Evolutionary conservation across 2,797 vertebrate genomes (phyloP), one percentile per base, ranked within the genome.

Genomic region (Platyrinchus mystaceus): DNA sequence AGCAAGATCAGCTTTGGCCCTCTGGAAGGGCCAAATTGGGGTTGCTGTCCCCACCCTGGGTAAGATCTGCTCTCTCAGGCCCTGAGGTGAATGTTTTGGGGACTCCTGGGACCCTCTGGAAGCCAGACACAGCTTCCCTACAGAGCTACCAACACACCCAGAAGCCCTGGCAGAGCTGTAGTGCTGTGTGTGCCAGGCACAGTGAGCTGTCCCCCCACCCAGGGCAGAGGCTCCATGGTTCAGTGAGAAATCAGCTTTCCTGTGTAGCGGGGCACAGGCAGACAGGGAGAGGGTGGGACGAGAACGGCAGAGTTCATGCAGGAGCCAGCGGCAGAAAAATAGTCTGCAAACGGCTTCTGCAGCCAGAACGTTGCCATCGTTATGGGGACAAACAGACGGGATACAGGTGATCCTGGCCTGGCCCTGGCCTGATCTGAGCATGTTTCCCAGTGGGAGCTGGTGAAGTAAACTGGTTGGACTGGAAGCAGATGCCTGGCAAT

Each of bases 271-370:
- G 96, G 91, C 95, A 93, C 76, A 34, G 89, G 92, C 90, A 83
- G 95, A 87, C 26, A 27, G 84, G 79, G 83, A 96, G 95, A 95
- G 96, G 93, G 96, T 96, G 96, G 96, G 95, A 96, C 76, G 2
- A 15, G 89, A 95, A 71, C 76, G 0, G 76, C 84, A 52, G 85
- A 94, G 95, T 93, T 94, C 93, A 90, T 7, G 73, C 46, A 64
- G 80, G 94, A 96, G 95, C 95, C 95, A 96, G 67, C 34, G 2
- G 90, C 44, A 93, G 95, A 94, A 95, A 94, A 94, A 88, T 1
- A 84, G 76, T 32, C 93, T 56, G 79, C 0, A 1, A 83, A 53
- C 0, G 6, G 75, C 93, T 62, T 71, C 89, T 14, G 88, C 53
- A 7, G 89, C 89, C 92, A 75, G 73, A 32, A 66, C 20, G 74